Evolutionary conservation across 2,113 vertebrate genomes (phyloP), one percentile per base, ranked within the genome.

Genomic region (Ceyx cyanopectus): DNA sequence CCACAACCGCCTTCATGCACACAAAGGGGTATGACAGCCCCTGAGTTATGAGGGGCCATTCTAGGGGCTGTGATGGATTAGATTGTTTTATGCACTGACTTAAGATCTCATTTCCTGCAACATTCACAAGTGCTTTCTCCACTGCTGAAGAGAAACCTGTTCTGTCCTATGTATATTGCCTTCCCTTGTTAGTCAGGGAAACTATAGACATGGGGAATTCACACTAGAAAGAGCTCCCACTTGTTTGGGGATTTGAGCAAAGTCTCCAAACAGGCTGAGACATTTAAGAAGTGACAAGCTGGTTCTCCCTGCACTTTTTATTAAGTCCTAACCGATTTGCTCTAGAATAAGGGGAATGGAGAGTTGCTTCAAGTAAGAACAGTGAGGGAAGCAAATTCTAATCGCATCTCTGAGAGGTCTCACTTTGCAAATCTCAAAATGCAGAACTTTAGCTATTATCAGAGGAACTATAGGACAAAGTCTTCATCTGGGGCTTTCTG

Each of bases 31-130:
- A 83, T 93, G 96, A 97, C 97, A 97, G 95, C 95, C 96, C 95
- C 97, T 98, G 97, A 98, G 97, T 98, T 98, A 98, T 97, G 97
- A 98, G 97, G 95, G 97, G 97, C 97, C 97, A 97, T 98, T 98
- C 95, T 65, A 91, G 93, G 95, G 97, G 97, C 97, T 97, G 96
- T 98, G 98, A 98, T 98, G 98, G 97, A 98, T 98, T 97, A 98
- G 98, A 98, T 97, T 98, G 97, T 97, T 98, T 98, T 98, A 98
- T 98, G 97, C 97, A 97, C 97, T 97, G 97, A 98, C 98, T 98
- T 98, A 97, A 98, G 98, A 98, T 98, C 98, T 98, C 98, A 98
- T 98, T 98, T 98, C 97, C 98, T 98, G 98, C 97, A 97, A 97
- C 97, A 97, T 97, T 98, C 97, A 97, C 97, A 97, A 98, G 96